Base-by-base conservation (phyloP, 2,113 vertebrate genomes). In the Hylia prasina region DNA sequence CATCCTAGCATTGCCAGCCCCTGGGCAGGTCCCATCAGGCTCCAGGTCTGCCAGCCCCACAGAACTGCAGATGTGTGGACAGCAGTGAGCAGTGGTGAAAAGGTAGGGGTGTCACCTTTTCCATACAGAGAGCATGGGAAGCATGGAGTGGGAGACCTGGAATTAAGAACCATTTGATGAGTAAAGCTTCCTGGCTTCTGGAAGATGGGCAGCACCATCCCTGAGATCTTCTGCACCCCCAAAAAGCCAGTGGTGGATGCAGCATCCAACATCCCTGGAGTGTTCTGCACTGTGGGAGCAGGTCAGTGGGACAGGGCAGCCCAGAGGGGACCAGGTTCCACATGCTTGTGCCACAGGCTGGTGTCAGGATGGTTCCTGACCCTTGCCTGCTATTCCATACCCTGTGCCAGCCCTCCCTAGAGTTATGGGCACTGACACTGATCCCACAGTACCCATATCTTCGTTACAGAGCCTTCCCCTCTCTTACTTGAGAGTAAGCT, bases 81-180 rank as follows among this genome's bases (percentile, higher is more conserved):
- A 78, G 22, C 35, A 56, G 35, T 1, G 4, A 61, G 63, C 3
- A 2, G 47, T 5, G 51, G 33, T 3, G 15, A 0, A 11, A 7
- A 47, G 33, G 37, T 3, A 6, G 13, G 2, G 30, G 19, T 42
- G 6, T 48, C 39, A 23, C 25, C 17, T 68, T 71, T 64, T 40
- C 48, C 9, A 6, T 28, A 12, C 24, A 30, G 40, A 64, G 9
- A 45, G 4, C 0, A 0, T 31, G 16, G 45, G n/a, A 5, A 87
- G 6, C 21, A 3, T 39, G 21, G 20, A 30, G 30, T 56, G 24
- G 17, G 48, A 64, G 20, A 35, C 4, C 1, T 30, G 7, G 23
- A 19, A 30, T 33, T 30, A 87, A 58, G 40, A 40, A 12, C 4
- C 3, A 2, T 42, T 68, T 1, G 5, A 48, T 1, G 6, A 11